Conservation (phyloP, 2,113 vertebrate genomes). For the Micronycteris hirsuta region DNA sequence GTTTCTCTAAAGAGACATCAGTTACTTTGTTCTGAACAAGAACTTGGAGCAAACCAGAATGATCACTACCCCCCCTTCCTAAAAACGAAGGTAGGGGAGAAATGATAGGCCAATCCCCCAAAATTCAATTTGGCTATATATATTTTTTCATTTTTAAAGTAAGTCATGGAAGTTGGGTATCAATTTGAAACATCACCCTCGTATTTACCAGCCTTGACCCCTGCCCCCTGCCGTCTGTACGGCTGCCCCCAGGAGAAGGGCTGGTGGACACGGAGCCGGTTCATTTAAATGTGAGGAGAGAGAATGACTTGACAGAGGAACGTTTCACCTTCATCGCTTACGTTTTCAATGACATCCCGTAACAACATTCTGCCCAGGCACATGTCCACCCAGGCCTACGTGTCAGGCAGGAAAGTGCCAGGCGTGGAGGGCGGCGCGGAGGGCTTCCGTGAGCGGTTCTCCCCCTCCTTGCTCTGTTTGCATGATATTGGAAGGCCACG, state of each 20-base stretch:
- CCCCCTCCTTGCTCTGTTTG: no score
- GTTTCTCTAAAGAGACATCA: neutral
- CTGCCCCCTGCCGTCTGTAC: rapidly evolving
- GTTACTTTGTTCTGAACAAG: neutral
- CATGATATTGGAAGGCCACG: constrained; percentile 41
- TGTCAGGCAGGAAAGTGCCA: neutral
- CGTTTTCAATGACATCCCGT: neutral
- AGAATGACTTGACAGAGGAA: neutral
- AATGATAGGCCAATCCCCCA: neutral
- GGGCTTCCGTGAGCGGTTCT: no score
- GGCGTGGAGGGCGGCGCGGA: neutral
- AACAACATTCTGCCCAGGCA: neutral
- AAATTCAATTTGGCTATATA: neutral
- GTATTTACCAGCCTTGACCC: no score
- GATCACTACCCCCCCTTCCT: neutral
- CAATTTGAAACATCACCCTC: neutral
- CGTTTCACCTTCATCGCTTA: neutral
- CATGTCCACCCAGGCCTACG: neutral
- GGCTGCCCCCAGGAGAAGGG: neutral
- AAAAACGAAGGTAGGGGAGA: neutral
- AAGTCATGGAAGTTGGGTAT: neutral
- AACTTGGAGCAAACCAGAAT: neutral
- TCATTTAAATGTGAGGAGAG: neutral
- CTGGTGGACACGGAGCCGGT: neutral
- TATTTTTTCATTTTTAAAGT: neutral